phyloP scores from a whole-genome alignment of 2,113 vertebrate genomes.

The Passerina amoena region DNA sequence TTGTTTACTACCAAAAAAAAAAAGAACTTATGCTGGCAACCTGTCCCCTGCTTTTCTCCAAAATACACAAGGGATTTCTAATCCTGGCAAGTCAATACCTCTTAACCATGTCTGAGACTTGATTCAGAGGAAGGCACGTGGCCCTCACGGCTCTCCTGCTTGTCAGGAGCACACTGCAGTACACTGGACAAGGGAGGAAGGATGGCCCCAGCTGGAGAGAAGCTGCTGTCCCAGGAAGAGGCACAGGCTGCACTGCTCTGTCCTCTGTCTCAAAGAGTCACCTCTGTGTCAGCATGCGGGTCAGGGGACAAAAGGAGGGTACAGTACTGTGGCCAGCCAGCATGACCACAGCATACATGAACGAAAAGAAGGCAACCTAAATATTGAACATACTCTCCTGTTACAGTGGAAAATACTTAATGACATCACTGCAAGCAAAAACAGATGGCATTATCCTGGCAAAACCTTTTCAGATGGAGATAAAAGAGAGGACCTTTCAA shows the following conservation, averaged over 20 bases:
- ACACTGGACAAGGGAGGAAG: not conserved
- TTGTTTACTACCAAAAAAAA: not conserved
- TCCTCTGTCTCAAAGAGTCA: not conserved
- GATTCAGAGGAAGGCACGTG: not conserved
- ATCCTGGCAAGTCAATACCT: not conserved
- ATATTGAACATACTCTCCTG: not conserved
- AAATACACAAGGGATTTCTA: not conserved
- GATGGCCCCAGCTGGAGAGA: not conserved
- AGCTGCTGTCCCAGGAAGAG: not conserved
- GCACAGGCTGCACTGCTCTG: not conserved
- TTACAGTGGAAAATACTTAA: not conserved
- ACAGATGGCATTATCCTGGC: not conserved
- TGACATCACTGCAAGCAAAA: not conserved
- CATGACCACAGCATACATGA: fast-evolving
- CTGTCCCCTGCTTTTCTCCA: not conserved
- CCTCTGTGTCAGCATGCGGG: not conserved
- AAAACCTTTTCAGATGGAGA: not conserved
- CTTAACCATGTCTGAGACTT: not conserved
- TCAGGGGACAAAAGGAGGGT: not conserved
- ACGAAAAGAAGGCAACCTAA: not conserved
- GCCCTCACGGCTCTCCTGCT: not conserved
- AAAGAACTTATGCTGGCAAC: not conserved
- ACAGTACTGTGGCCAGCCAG: not conserved
- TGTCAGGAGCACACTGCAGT: not conserved
- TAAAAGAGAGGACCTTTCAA: not conserved